Evolutionary conservation across 2,113 vertebrate species (phyloP).

Genomic region (Peromyscus polionotus): DNA sequence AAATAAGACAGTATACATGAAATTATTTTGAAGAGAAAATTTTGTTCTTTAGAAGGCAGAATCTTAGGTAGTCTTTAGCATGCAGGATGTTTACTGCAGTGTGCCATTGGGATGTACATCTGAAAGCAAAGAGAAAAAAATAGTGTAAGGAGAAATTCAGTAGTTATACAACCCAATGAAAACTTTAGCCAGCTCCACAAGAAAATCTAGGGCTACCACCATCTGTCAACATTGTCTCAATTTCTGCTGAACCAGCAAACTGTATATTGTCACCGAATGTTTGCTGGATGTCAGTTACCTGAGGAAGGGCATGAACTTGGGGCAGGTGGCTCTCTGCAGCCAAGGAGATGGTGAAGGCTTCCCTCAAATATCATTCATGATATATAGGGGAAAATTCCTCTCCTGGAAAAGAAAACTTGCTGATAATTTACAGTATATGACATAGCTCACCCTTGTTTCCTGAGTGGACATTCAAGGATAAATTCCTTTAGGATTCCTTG

Average conservation of each 20-base stretch:
- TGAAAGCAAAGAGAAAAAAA: not conserved
- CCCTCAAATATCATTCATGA: not conserved
- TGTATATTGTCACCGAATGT: not conserved
- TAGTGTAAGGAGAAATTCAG: not conserved
- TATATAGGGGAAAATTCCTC: not conserved
- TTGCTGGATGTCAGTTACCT: not conserved
- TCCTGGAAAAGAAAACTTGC: not conserved
- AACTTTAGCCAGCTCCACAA: not conserved
- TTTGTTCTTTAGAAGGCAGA: slow-evolving; percentile 4
- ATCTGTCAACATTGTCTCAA: not conserved
- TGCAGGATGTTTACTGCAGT: not conserved
- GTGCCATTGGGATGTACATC: not conserved
- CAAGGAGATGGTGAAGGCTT: not conserved
- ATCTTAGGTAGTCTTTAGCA: not conserved
- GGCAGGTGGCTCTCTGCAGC: not conserved
- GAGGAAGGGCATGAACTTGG: not conserved
- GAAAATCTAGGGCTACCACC: not conserved
- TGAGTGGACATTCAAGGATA: not conserved
- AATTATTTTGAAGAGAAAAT: not conserved
- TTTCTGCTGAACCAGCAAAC: not conserved
- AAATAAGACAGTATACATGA: slow-evolving; percentile 34
- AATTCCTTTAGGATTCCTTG: not conserved
- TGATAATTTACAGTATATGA: not conserved
- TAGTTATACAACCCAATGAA: not conserved
- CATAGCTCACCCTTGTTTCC: not conserved